Conservation (phyloP, 2,888 invertebrate genomes). For the Amblyjoppa proteus region DNA sequence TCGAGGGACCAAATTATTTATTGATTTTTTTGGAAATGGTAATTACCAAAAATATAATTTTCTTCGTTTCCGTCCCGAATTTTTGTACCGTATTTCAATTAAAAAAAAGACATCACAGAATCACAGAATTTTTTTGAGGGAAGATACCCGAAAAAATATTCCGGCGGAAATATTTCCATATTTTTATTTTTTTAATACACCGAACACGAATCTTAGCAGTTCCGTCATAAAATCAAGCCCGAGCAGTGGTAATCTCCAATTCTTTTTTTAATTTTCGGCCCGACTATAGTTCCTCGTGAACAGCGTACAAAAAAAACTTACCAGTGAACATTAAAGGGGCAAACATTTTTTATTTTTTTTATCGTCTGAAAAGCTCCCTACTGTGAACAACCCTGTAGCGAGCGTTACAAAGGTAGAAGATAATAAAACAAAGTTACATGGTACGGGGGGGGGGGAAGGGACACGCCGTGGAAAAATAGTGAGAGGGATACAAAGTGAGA, state of each 20-base stretch:
- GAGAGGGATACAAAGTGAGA: slow-evolving; percentile 32
- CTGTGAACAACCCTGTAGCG: slow-evolving; percentile 54
- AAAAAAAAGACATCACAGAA: too few species aligned
- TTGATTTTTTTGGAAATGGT: background rate
- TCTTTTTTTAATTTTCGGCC: too few species aligned
- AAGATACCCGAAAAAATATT: too few species aligned
- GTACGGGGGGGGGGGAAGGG: slow-evolving; percentile 34
- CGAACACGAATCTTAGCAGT: background rate
- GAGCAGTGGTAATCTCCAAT: too few species aligned
- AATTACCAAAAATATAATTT: background rate
- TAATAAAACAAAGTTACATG: slow-evolving; percentile 59
- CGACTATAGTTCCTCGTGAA: too few species aligned
- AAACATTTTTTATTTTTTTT: too few species aligned
- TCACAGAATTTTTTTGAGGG: too few species aligned
- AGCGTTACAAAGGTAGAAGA: slow-evolving; percentile 41
- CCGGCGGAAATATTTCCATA: too few species aligned
- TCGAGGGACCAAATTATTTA: background rate
- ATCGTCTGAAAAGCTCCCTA: background rate
- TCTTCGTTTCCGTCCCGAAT: background rate
- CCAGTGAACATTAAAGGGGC: too few species aligned
- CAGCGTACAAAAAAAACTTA: too few species aligned
- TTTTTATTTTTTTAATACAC: background rate
- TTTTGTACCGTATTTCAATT: background rate
- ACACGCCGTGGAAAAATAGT: slow-evolving; percentile 33
- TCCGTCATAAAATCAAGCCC: background rate